A percentile compares a stretch with the other conserved stretches of the same genome.
Conservation (phyloP, 2,113 vertebrate species). For the Salminus brasiliensis region DNA sequence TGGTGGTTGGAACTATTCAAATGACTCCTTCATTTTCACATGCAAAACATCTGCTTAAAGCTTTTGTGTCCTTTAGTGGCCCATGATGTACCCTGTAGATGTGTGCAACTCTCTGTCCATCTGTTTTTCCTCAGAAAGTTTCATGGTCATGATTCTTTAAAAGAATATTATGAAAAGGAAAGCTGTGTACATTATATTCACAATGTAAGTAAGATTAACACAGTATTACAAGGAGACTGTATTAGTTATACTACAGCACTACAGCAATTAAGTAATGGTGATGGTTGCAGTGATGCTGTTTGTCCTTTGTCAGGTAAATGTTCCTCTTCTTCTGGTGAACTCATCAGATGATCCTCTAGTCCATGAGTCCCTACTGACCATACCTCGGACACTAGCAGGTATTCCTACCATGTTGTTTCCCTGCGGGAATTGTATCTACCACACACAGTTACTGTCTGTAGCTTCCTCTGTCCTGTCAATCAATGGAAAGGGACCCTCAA, state of each 20-base stretch:
- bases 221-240: neutral
- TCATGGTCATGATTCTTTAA: constrained; percentile 90
- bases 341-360: constrained; percentile 94
- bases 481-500: too few relatives aligned
- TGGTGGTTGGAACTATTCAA: neutral
- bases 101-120: constrained; percentile 37
- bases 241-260: neutral
- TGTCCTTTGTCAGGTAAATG: constrained; percentile 79
- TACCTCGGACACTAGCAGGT: constrained; percentile 95
- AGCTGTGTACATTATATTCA: constrained; percentile 95
- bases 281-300: neutral
- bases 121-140: constrained; percentile 83
- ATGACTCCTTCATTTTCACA: neutral
- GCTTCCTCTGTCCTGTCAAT: too few relatives aligned
- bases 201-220: constrained; percentile 78
- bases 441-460: too few relatives aligned
- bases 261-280: neutral
- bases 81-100: neutral
- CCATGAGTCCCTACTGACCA: constrained; percentile 90
- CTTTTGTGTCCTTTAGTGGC: neutral
- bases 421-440: too few relatives aligned
- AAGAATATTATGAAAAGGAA: constrained; percentile 97
- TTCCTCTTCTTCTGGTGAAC: constrained; percentile 95
- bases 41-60: neutral
- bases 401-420: neutral